Percentiles rank a stretch among this genome's conserved stretches.
Evolutionary conservation across 1,140 invertebrate species (phyloP).

Genomic region (Batillaria attramentaria): DNA sequence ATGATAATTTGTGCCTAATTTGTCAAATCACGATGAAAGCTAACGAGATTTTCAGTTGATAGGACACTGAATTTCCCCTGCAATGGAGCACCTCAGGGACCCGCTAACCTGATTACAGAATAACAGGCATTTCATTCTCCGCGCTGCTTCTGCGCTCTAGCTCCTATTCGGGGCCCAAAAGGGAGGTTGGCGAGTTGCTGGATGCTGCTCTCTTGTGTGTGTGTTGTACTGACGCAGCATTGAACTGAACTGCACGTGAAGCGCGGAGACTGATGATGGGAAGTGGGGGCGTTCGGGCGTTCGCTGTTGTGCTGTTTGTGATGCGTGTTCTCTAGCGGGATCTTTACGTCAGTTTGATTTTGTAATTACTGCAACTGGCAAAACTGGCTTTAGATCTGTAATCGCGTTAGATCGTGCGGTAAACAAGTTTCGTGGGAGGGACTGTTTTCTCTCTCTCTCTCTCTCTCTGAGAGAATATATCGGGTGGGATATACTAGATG

Average conservation of each 20-base stretch:
- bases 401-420: no score
- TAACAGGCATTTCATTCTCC: conserved; percentile 35
- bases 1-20: conserved; percentile 36
- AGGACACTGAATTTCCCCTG: conserved; percentile 30
- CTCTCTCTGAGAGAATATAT: background rate
- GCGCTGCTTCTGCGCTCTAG: no score
- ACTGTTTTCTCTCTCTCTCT: background rate
- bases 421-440: background rate
- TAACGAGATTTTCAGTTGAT: conserved; percentile 31
- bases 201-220: no score
- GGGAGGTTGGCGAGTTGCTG: no score
- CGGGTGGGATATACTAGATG: background rate
- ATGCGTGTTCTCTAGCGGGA: background rate
- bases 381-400: no score
- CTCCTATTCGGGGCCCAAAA: no score
- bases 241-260: no score
- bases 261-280: no score
- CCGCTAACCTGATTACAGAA: conserved; percentile 26
- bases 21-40: conserved; percentile 35
- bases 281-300: no score
- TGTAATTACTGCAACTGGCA: no score
- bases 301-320: background rate
- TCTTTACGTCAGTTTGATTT: background rate
- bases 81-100: conserved; percentile 24
- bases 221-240: no score